These are phyloP conservation scores for Portunus trituberculatus DNA, from an alignment of 1,140 invertebrate genomes.

Conservation along the genomic window DNA sequence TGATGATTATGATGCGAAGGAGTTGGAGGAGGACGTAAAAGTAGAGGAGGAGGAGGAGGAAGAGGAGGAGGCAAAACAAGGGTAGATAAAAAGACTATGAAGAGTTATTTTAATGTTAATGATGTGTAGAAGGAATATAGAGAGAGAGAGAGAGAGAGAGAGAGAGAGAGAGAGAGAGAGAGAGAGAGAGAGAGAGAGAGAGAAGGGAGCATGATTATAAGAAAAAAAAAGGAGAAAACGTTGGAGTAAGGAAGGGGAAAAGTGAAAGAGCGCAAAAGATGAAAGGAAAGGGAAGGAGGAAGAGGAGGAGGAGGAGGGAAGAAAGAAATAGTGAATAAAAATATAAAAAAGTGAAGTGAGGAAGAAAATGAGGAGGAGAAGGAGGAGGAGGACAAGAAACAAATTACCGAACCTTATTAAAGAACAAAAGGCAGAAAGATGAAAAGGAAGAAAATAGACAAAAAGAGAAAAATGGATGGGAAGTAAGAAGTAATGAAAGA, in stretches of 20 bases:
- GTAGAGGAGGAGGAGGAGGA: neutral
- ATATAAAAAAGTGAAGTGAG: too few species aligned
- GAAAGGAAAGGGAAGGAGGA: neutral
- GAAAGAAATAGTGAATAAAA: too few species aligned
- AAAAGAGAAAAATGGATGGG: neutral
- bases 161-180: neutral
- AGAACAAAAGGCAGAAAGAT: neutral
- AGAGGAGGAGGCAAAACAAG: neutral
- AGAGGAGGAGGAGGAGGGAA: too few species aligned
- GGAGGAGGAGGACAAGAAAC: neutral
- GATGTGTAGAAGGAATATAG: neutral
- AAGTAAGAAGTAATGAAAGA: neutral
- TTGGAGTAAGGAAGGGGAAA: neutral
- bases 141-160: constrained; percentile 20
- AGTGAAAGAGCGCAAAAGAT: neutral
- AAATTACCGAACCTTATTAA: neutral
- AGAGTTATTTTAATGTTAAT: neutral
- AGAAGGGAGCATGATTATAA: neutral
- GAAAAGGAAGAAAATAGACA: neutral
- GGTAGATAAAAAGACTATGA: neutral
- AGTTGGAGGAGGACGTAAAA: neutral
- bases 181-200: constrained; percentile 20
- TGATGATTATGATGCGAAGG: neutral
- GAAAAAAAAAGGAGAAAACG: neutral
- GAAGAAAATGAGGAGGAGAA: too few species aligned